phyloP scores from a whole-genome alignment of 2,113 vertebrate genomes.

The Serilophus lunatus region DNA sequence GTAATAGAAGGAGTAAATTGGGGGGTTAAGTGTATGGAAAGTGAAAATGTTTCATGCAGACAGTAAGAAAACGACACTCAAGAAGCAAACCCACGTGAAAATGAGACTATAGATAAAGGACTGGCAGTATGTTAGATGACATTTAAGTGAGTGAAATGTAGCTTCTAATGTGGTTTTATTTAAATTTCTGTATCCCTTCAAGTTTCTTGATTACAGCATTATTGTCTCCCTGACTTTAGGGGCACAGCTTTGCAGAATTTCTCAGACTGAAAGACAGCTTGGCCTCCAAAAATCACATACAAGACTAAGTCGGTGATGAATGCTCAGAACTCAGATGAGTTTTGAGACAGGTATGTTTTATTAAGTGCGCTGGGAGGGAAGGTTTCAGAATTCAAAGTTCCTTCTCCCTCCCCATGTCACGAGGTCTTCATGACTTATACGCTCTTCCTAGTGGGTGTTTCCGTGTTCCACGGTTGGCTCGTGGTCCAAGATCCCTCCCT shows the following conservation, averaged over 20 bases:
- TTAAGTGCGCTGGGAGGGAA: no score
- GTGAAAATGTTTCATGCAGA: background rate
- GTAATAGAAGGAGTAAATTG: background rate
- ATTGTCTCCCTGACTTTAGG: background rate
- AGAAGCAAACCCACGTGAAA: background rate
- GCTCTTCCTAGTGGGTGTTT: no score
- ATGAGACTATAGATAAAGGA: background rate
- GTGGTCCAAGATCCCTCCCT: no score
- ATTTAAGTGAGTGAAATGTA: background rate
- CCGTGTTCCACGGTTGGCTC: no score
- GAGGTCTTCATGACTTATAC: no score
- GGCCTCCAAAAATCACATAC: background rate
- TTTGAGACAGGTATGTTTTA: no score
- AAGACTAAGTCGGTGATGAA: no score
- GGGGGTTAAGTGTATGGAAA: background rate
- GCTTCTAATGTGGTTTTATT: background rate
- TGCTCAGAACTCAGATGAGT: no score
- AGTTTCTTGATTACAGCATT: background rate
- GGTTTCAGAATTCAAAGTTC: no score
- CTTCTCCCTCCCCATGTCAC: no score
- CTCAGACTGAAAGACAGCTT: conserved; percentile 4
- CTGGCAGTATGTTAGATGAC: background rate
- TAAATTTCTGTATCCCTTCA: background rate
- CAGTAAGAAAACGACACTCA: background rate
- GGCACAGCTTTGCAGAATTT: background rate